Conservation (phyloP, 2,797 vertebrate species). For the Gallinago solitaria region DNA sequence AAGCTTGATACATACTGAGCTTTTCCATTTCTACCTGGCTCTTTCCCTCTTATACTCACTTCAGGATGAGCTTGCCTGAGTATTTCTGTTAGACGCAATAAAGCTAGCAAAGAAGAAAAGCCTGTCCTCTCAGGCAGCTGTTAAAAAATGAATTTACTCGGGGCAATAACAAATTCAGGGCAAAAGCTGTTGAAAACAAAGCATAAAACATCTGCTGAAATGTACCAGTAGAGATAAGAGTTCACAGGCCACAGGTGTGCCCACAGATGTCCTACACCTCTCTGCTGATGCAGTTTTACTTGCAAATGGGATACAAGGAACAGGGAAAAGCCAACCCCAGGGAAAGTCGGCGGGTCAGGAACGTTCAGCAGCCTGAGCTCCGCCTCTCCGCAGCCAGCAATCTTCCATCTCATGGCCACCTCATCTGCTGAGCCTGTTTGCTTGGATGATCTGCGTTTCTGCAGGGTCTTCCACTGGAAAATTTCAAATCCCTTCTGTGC, state of each 20-base stretch:
- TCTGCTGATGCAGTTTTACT: neutral
- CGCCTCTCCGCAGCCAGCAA: neutral
- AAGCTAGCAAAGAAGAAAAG: neutral
- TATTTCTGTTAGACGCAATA: neutral
- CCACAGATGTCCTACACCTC: neutral
- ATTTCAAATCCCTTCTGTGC: neutral
- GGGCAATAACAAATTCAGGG: neutral
- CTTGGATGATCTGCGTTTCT: neutral
- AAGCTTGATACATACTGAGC: neutral
- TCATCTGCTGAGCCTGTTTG: neutral
- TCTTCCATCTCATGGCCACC: neutral
- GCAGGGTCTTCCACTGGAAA: neutral
- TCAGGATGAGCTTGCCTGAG: neutral
- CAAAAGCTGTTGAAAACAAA: neutral
- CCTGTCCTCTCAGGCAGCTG: neutral
- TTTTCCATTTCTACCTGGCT: neutral
- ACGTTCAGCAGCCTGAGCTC: neutral
- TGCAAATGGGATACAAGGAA: neutral
- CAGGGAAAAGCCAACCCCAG: neutral
- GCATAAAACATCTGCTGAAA: neutral
- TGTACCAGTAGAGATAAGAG: neutral
- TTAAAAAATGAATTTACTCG: neutral
- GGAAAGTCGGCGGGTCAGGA: neutral
- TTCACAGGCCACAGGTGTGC: neutral
- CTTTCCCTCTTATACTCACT: neutral